Conservation (phyloP, 2,888 invertebrate species). For the Dolichopus griseipennis region DNA sequence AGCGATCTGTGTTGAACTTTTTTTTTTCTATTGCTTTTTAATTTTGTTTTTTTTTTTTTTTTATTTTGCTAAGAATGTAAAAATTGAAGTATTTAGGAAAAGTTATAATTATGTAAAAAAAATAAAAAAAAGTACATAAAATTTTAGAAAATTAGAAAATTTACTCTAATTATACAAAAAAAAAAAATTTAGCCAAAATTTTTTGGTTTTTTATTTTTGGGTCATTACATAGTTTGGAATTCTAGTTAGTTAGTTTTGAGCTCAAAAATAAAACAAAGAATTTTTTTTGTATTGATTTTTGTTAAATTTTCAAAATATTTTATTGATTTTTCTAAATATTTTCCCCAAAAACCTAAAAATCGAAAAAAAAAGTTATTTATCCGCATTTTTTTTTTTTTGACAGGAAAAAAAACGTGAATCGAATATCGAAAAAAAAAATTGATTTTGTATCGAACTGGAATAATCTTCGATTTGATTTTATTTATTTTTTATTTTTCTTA, state of each 20-base stretch:
- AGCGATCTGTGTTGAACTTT: slow-evolving; percentile 14
- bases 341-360: too few species aligned
- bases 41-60: not conserved
- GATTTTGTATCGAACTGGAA: not conserved
- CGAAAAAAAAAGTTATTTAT: too few species aligned
- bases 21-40: not conserved
- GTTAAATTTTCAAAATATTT: too few species aligned
- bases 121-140: not conserved
- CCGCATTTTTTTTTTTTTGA: not conserved
- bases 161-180: not conserved
- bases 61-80: not conserved
- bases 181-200: not conserved
- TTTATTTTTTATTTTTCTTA: not conserved
- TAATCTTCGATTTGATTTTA: not conserved
- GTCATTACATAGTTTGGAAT: not conserved
- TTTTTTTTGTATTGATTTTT: too few species aligned
- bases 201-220: too few species aligned
- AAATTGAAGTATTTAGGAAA: not conserved
- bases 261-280: too few species aligned
- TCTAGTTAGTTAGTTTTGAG: too few species aligned
- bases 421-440: not conserved
- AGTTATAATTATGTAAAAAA: not conserved
- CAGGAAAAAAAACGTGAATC: not conserved
- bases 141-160: too few species aligned
- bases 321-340: too few species aligned